phyloP scores from a whole-genome alignment of 2,113 vertebrate genomes.

The Antechinus stuartii region DNA sequence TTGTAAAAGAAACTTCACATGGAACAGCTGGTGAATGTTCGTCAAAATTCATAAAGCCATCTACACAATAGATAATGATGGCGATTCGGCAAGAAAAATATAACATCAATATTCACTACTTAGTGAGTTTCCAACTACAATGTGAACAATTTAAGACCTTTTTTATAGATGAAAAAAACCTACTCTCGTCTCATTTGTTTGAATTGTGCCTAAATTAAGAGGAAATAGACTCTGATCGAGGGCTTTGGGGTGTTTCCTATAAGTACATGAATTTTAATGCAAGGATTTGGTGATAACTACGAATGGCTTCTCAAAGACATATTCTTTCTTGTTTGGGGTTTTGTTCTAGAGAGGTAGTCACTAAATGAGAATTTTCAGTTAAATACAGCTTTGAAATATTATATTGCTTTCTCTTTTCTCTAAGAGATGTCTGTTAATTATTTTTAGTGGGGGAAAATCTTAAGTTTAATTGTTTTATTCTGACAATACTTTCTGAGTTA shows the following conservation, averaged over 20 bases:
- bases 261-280: neutral
- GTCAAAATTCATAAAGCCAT: slow-evolving; percentile 65
- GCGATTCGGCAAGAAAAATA: slow-evolving; percentile 67
- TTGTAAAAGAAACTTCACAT: slow-evolving; percentile 20
- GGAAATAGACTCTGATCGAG: neutral
- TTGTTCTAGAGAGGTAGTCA: neutral
- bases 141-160: slow-evolving; percentile 43
- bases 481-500: slow-evolving; percentile 42
- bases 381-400: slow-evolving; percentile 68
- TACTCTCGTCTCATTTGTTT: slow-evolving; percentile 76
- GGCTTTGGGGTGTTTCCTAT: neutral
- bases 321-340: neutral
- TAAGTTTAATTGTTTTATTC: slow-evolving; percentile 50
- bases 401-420: slow-evolving; percentile 55
- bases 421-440: slow-evolving; percentile 70
- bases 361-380: slow-evolving; percentile 71
- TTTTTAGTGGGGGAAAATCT: slow-evolving; percentile 71
- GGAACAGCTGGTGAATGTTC: slow-evolving; percentile 53
- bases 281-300: neutral
- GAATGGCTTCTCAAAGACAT: neutral
- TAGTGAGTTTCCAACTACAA: slow-evolving; percentile 59
- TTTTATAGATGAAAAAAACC: slow-evolving; percentile 47
- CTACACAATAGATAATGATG: neutral
- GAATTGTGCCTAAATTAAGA: neutral
- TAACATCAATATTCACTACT: slow-evolving; percentile 16